These are phyloP conservation scores for Rhinolophus ferrumequinum DNA, from an alignment of 2,113 vertebrate genomes.

Conservation along the genomic window DNA sequence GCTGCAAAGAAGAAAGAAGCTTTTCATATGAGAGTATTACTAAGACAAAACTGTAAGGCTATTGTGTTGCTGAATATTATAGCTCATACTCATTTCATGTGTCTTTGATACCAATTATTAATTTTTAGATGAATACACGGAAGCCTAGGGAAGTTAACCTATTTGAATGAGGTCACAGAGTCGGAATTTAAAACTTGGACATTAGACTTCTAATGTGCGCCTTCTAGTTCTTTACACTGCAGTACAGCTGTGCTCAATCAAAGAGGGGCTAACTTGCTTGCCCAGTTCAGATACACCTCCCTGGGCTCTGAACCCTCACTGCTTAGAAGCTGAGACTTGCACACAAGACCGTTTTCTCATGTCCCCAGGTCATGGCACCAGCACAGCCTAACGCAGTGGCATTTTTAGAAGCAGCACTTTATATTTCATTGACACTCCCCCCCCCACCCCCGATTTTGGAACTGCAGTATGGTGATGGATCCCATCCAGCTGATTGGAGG, in stretches of 20 bases:
- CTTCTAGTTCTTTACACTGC: background rate
- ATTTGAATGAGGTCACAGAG: background rate
- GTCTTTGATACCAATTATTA: background rate
- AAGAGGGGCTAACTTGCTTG: background rate
- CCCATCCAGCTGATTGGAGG: background rate
- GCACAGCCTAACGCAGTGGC: background rate
- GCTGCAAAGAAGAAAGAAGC: slow-evolving; percentile 21
- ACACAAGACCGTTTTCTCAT: background rate
- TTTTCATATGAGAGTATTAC: slow-evolving; percentile 42
- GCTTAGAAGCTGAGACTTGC: background rate
- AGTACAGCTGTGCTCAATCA: background rate
- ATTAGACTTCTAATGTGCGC: background rate
- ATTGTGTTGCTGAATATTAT: background rate
- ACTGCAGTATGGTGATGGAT: background rate
- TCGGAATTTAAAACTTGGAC: slow-evolving; percentile 2
- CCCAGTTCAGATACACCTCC: background rate
- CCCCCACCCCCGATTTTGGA: background rate
- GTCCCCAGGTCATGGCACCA: background rate
- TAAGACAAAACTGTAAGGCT: background rate
- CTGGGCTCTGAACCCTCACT: background rate
- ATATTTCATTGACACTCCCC: background rate
- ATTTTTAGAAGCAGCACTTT: background rate
- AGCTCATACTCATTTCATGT: background rate
- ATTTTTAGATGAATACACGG: slow-evolving; percentile 31
- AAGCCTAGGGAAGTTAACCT: background rate